Base-by-base conservation (phyloP, 2,113 vertebrate species). In the Rhinopomastus cyanomelas region DNA sequence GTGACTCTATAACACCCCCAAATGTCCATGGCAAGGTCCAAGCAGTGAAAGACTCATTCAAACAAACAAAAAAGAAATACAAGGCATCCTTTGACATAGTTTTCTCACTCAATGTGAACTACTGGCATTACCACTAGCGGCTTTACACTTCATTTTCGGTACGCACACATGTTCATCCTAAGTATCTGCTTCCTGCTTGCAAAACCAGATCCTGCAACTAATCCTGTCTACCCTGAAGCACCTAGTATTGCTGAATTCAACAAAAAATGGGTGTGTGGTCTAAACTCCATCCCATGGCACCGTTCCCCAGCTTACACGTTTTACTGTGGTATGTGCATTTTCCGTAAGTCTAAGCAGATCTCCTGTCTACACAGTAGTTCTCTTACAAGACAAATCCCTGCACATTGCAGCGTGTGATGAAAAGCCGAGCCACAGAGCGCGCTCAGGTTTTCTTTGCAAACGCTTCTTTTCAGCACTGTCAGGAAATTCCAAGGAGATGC, bases 1-100 rank as follows among this genome's bases (percentile, higher is more conserved):
- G n/a, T n/a, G n/a, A n/a, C n/a, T n/a, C n/a, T n/a, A n/a, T n/a
- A 56, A 46, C 7, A 76, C 1, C 0, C 2, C 17, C 20, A 36
- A 29, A 29, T 11, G 8, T 5, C 51, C 34, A 25, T n/a, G 20
- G 37, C 12, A 71, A 81, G 21, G 13, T 64, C 42, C 48, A 56
- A 42, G 23, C 14, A 71, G 10, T 44, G 37, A 55, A 91, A 89
- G 15, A 10, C 6, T 80, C 39, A 65, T 65, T 65, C 64, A 62
- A 72, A 75, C 15, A 32, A 39, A 25, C 87, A 78, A 61, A 5
- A 42, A 42, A 42, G 15, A 42, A 42, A 42, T 42, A 42, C 16
- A 49, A 46, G 11, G 6, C 6, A 25, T 68, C 44, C 22, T 51
- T 44, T 78, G 2, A 2, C 64, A 12, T 3, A 57, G 15, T 60